phyloP scores from a whole-genome alignment of 2,888 invertebrate genomes.

The Bibio marci region DNA sequence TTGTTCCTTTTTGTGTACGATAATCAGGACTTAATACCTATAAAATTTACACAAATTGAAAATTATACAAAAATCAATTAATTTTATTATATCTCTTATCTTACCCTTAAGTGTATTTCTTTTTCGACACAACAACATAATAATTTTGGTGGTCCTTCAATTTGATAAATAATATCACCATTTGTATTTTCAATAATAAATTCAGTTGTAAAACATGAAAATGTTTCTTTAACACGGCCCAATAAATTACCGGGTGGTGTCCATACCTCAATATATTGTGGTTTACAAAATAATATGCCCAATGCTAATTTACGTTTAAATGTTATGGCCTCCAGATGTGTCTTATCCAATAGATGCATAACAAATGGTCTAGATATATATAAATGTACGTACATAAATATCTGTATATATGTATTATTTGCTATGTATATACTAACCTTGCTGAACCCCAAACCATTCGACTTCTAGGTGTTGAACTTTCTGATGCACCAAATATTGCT shows the following conservation, averaged over 20 bases:
- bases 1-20: slow-evolving; percentile 42
- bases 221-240: slow-evolving; percentile 52
- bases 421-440: neutral
- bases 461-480: slow-evolving; percentile 41
- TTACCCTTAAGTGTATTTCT: slow-evolving; percentile 44
- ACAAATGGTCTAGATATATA: slow-evolving; percentile 48
- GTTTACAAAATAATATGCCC: slow-evolving; percentile 49
- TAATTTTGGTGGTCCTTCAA: slow-evolving; percentile 51
- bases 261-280: slow-evolving; percentile 51
- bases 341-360: slow-evolving; percentile 65
- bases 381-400: neutral
- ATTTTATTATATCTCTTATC: too few relatives aligned
- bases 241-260: slow-evolving; percentile 51
- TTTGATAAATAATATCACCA: slow-evolving; percentile 43
- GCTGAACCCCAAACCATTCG: slow-evolving; percentile 48
- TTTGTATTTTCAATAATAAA: slow-evolving; percentile 49
- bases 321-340: slow-evolving; percentile 66
- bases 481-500: slow-evolving; percentile 56
- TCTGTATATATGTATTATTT: neutral
- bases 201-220: slow-evolving; percentile 44
- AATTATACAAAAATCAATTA: too few relatives aligned
- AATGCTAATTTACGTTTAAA: slow-evolving; percentile 52
- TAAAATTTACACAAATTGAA: too few relatives aligned
- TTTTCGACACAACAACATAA: slow-evolving; percentile 41
- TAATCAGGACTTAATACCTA: slow-evolving; percentile 41